These are phyloP conservation scores for Proteles cristata DNA, from an alignment of 2,113 vertebrate genomes.

Conservation along the genomic window DNA sequence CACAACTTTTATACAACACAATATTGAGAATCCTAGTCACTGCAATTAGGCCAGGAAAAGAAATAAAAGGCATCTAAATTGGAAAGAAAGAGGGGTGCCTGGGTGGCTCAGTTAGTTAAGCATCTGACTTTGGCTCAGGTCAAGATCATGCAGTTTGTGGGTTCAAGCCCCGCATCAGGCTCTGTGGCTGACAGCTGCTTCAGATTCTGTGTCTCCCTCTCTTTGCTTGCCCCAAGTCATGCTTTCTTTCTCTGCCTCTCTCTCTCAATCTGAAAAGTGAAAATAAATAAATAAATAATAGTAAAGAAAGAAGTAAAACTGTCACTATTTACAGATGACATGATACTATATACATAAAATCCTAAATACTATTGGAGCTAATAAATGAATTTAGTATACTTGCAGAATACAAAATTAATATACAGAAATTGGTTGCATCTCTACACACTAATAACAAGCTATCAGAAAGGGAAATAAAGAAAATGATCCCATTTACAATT, in stretches of 20 bases:
- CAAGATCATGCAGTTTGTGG: too few relatives aligned
- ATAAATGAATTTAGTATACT: not conserved
- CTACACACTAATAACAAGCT: not conserved
- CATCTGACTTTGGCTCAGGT: too few relatives aligned
- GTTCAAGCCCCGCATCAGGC: too few relatives aligned
- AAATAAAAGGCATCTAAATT: not conserved
- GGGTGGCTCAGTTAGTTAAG: too few relatives aligned
- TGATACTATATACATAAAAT: not conserved
- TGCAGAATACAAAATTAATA: not conserved
- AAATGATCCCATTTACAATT: not conserved
- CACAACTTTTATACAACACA: not conserved
- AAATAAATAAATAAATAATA: too few relatives aligned
- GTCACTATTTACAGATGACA: not conserved
- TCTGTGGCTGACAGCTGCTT: too few relatives aligned
- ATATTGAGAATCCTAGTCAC: not conserved
- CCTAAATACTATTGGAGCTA: not conserved
- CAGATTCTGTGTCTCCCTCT: too few relatives aligned
- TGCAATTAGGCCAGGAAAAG: not conserved
- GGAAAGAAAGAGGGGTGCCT: not conserved
- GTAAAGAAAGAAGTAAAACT: not conserved
- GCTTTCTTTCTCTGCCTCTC: too few relatives aligned
- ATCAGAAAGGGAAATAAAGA: not conserved
- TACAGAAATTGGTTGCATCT: not conserved
- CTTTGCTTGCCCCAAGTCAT: too few relatives aligned
- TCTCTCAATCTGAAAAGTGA: too few relatives aligned